Evolutionary conservation across 2,888 invertebrate species (phyloP).

Genomic region (Mesopsocus fuscifrons): DNA sequence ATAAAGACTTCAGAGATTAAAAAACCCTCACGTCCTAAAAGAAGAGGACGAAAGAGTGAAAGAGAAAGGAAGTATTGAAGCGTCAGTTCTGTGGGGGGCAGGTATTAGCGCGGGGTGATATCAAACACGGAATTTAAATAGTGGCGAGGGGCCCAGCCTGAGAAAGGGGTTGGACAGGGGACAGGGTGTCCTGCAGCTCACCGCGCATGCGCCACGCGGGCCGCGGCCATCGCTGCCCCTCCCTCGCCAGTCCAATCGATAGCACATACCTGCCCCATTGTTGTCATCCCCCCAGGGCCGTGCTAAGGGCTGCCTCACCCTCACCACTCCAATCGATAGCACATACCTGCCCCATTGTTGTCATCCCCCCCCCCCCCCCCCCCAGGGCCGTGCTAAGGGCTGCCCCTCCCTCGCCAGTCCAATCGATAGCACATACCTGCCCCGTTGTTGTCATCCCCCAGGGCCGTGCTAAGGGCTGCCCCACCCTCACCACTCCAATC

Average conservation of each 20-base stretch:
- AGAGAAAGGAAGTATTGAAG: too few species aligned
- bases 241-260: not conserved
- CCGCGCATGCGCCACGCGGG: not conserved
- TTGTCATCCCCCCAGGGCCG: not conserved
- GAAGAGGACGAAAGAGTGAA: too few species aligned
- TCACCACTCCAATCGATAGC: not conserved
- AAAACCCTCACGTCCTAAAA: too few species aligned
- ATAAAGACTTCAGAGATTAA: too few species aligned
- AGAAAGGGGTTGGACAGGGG: not conserved
- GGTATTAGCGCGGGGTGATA: not conserved
- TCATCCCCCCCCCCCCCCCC: too few species aligned
- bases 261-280: not conserved
- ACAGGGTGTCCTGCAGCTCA: not conserved
- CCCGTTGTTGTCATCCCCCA: not conserved
- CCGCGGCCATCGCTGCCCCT: not conserved
- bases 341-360: not conserved
- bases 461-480: not conserved
- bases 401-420: not conserved
- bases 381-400: not conserved
- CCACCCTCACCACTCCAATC: not conserved
- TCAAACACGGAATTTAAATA: not conserved
- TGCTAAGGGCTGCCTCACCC: not conserved
- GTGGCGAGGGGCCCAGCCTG: not conserved
- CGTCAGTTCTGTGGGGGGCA: not conserved
- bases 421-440: not conserved